phyloP scores from a whole-genome alignment of 1,140 invertebrate genomes.

The Dendroctonus ponderosae region DNA sequence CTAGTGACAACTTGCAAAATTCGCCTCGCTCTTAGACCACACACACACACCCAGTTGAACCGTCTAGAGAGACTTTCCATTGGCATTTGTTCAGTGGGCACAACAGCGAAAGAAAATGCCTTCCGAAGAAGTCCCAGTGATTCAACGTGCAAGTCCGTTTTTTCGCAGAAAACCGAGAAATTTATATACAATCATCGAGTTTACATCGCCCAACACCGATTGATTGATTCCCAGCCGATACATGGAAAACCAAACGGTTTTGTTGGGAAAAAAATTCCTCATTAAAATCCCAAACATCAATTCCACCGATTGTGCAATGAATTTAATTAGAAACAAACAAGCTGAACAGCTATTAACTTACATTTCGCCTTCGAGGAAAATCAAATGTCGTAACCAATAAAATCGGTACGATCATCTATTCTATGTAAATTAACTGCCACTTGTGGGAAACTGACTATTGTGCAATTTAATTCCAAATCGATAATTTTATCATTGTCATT shows the following conservation, averaged over 20 bases:
- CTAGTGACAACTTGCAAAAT: no score
- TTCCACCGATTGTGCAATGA: constrained; percentile 13
- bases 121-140: no score
- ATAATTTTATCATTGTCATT: background rate
- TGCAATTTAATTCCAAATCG: constrained; percentile 11
- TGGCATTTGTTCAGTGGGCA: no score
- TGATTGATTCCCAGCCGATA: no score
- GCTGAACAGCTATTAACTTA: constrained; percentile 14
- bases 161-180: no score
- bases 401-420: constrained; percentile 18
- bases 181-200: no score
- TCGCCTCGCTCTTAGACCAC: no score
- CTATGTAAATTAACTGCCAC: constrained; percentile 14
- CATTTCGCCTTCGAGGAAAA: constrained; percentile 15
- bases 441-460: constrained; percentile 16
- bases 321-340: constrained; percentile 24
- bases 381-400: constrained; percentile 15
- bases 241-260: background rate
- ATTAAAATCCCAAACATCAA: constrained; percentile 14
- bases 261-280: constrained; percentile 3
- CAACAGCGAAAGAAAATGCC: no score
- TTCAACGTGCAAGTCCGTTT: no score
- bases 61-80: no score
- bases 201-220: no score
- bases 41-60: no score